Evolutionary conservation across 2,888 invertebrate genomes (phyloP).

Genomic region (Meandrusa payeni): DNA sequence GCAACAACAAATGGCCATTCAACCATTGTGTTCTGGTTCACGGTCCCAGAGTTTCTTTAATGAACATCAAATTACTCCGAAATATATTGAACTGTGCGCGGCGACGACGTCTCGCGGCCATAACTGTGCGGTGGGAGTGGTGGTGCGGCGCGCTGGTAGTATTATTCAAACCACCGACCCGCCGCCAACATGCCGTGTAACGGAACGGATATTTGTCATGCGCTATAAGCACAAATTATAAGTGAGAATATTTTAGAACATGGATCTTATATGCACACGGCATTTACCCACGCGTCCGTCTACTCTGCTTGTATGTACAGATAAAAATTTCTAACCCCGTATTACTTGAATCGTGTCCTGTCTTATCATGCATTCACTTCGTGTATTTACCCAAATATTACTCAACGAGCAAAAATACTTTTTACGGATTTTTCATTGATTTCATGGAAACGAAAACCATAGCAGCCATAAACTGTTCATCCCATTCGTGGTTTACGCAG

Average conservation of each 20-base stretch:
- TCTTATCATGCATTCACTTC: too few species aligned
- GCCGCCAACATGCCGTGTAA: constrained; percentile 67
- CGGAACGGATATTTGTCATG: constrained; percentile 77
- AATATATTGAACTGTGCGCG: constrained; percentile 78
- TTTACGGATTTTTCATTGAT: too few species aligned
- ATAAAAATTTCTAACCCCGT: too few species aligned
- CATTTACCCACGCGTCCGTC: too few species aligned
- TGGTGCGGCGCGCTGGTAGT: constrained; percentile 39
- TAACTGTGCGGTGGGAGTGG: constrained; percentile 64
- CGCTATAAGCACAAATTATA: constrained; percentile 79
- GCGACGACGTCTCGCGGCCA: constrained; percentile 72
- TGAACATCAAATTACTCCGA: constrained; percentile 79
- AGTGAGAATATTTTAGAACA: constrained; percentile 77
- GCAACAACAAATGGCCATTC: constrained; percentile 78
- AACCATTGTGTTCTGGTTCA: constrained; percentile 80
- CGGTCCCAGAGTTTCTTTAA: constrained; percentile 79
- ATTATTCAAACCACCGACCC: constrained; percentile 64
- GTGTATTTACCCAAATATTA: too few species aligned
- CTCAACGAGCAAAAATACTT: too few species aligned
- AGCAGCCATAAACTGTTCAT: too few species aligned
- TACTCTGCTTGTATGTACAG: too few species aligned
- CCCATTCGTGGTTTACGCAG: too few species aligned
- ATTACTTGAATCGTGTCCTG: too few species aligned
- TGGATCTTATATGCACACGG: constrained; percentile 42
- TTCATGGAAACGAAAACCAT: too few species aligned